Evolutionary conservation across 2,888 invertebrate species (phyloP), one percentile per base, ranked within the genome.

Genomic region (Perdita meconis): DNA sequence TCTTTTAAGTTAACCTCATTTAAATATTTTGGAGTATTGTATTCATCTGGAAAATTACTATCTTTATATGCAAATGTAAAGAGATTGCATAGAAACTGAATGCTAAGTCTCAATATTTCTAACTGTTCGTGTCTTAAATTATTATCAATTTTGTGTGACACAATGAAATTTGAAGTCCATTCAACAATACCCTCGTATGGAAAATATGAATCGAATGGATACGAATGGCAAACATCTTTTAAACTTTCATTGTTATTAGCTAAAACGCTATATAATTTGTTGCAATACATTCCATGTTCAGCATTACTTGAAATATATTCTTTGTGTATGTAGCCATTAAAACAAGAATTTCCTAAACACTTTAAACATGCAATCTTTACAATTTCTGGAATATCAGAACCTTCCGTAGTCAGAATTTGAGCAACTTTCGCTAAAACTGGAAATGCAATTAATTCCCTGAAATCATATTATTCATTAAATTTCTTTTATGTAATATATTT

Each of bases 1-100:
- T 74, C 57, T 70, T 88, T 90, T 12, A 91, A 87, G 13, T 72
- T 65, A 26, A 80, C 50, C 59, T 69, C 68, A 19, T 77, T 74
- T 50, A 91, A 66, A 60, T 71, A 86, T 56, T 66, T 64, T 22
- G 84, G 83, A 38, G 84, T 55, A 36, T 72, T 61, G 34, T 83
- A 63, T 16, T 67, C 65, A 16, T 82, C 66, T 24, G 70, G 55
- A 38, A 66, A 70, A 30, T 13, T 76, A 16, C 4, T 61, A 60
- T 81, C 70, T 24, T 85, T 64, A 47, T 82, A 87, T n/a, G 87
- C 87, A 59, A 87, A 88, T 22, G 87, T 86, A 56, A 87, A 80
- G 36, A 91, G 82, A 85, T 92, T 92, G 59, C 90, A 90, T 19
- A 92, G 75, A 73, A 92, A 92, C 63, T 90, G 89, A 47, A 91